Evolutionary conservation across 1,140 invertebrate species (phyloP).

Genomic region (Notospermus geniculatus): DNA sequence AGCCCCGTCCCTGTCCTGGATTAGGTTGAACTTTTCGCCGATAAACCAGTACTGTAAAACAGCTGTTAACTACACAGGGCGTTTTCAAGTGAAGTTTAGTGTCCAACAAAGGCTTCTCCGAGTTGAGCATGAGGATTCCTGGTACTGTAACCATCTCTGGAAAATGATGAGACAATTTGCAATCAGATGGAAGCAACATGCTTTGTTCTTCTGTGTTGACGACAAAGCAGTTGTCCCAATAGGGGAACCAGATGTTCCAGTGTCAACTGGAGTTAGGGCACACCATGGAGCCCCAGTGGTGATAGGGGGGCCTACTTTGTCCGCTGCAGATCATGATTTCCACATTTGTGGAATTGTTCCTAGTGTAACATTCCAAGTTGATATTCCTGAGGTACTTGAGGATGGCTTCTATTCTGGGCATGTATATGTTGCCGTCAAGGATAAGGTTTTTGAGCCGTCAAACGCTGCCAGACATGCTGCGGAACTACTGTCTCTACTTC

Average conservation of each 20-base stretch:
- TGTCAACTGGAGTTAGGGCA: background rate
- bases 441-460: background rate
- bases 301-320: background rate
- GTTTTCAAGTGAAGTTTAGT: too few relatives aligned
- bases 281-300: background rate
- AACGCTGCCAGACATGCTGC: too few relatives aligned
- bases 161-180: background rate
- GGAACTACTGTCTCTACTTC: too few relatives aligned
- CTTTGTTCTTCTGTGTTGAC: background rate
- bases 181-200: background rate
- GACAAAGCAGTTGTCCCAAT: background rate
- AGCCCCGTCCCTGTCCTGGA: too few relatives aligned
- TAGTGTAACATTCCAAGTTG: background rate
- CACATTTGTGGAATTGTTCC: constrained; percentile 1
- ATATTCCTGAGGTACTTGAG: background rate
- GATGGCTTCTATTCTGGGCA: background rate
- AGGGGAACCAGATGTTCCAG: background rate
- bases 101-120: too few relatives aligned
- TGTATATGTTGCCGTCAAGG: background rate
- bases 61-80: too few relatives aligned
- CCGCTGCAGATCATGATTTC: constrained; percentile 3
- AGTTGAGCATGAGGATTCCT: too few relatives aligned
- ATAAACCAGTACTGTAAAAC: too few relatives aligned
- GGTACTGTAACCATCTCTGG: too few relatives aligned
- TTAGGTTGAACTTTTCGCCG: too few relatives aligned